Conservation (phyloP, 2,888 invertebrate genomes). For the Coleophora deauratella region DNA sequence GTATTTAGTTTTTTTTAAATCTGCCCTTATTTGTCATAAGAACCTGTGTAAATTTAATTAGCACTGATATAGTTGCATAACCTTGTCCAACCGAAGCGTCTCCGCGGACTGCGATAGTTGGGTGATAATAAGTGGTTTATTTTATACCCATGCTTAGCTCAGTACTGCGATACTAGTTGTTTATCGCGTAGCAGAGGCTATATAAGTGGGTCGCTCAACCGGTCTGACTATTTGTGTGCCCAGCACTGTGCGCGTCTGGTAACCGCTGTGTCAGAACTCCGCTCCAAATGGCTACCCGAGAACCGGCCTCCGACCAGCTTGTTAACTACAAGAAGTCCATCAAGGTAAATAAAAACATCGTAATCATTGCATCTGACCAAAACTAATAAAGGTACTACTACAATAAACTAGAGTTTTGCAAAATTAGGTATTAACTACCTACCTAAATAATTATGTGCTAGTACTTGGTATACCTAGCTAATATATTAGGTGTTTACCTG, state of each 20-base stretch:
- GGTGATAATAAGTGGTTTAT: background rate
- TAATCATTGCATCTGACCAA: conserved; percentile 3
- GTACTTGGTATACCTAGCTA: background rate
- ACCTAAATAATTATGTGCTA: conserved; percentile 1
- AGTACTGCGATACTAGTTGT: conserved; percentile 3
- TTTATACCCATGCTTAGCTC: background rate
- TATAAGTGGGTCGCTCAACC: conserved; percentile 5
- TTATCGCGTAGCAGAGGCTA: conserved; percentile 6
- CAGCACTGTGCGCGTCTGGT: conserved; percentile 10
- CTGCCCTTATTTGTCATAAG: no score
- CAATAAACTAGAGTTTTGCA: no score
- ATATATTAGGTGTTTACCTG: background rate
- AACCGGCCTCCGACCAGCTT: conserved; percentile 77
- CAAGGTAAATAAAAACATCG: conserved; percentile 74
- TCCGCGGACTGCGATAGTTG: no score
- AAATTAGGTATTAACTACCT: conserved; percentile 9
- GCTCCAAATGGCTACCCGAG: conserved; percentile 56
- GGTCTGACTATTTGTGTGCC: conserved; percentile 5
- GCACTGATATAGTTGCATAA: no score
- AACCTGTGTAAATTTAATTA: no score
- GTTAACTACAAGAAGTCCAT: conserved; percentile 73
- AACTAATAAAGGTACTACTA: no score
- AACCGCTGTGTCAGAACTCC: conserved; percentile 1
- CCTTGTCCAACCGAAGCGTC: no score
- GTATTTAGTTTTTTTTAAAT: no score